Evolutionary conservation across 2,113 vertebrate species (phyloP).

Genomic region (Ursus arctos): DNA sequence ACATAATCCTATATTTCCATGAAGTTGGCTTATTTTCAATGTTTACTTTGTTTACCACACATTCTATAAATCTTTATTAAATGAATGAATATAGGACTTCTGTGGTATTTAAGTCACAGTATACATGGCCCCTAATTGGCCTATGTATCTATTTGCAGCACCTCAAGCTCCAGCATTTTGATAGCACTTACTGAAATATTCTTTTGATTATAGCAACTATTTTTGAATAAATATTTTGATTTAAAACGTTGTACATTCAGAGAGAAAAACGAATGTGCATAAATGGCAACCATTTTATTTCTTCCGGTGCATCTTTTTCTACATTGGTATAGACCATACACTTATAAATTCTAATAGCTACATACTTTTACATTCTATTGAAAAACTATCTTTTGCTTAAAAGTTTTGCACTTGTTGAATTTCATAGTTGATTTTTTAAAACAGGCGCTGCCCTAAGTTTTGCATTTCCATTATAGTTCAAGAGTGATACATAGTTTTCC

Average conservation of each 20-base stretch:
- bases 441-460: background rate
- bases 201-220: background rate
- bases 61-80: background rate
- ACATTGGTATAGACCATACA: background rate
- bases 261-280: background rate
- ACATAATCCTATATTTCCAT: background rate
- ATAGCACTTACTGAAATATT: background rate
- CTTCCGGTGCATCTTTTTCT: background rate
- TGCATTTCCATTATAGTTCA: background rate
- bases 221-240: background rate
- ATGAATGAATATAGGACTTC: background rate
- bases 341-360: background rate
- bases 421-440: background rate
- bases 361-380: background rate
- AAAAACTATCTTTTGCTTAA: background rate
- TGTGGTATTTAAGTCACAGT: background rate
- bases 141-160: background rate
- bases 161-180: background rate
- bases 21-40: background rate
- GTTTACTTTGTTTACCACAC: background rate
- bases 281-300: background rate
- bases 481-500: accelerated
- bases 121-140: background rate
- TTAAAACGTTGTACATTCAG: background rate
- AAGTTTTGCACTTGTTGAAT: background rate